These are phyloP conservation scores for Limanda limanda DNA, from an alignment of 2,113 vertebrate genomes.

Conservation along the genomic window DNA sequence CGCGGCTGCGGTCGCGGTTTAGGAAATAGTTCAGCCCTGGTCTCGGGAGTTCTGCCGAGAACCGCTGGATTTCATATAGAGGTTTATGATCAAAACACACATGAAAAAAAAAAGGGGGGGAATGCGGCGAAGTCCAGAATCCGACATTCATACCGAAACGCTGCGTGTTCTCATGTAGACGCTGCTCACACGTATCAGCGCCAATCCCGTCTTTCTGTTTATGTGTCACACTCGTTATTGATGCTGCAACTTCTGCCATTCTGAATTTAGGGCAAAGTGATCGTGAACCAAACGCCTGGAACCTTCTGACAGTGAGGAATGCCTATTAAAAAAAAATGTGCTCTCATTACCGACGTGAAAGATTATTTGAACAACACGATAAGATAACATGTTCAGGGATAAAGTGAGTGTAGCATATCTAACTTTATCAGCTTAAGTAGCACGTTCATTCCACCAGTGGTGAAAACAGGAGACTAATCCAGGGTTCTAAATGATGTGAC, in stretches of 20 bases:
- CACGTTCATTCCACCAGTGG: constrained; percentile 49
- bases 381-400: constrained; percentile 60
- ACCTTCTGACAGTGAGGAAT: background rate
- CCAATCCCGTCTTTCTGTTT: constrained; percentile 36
- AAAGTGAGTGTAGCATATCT: constrained; percentile 48
- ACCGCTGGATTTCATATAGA: constrained; percentile 65
- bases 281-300: background rate
- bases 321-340: constrained; percentile 39
- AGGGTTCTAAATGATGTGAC: constrained; percentile 64
- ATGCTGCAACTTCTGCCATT: constrained; percentile 15
- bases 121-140: constrained; percentile 49
- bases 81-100: constrained; percentile 73
- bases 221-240: constrained; percentile 8
- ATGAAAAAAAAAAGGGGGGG: constrained; percentile 50
- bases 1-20: constrained; percentile 77
- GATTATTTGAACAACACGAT: constrained; percentile 59
- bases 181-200: constrained; percentile 23
- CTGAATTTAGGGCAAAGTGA: background rate
- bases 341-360: constrained; percentile 35
- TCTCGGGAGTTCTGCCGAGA: constrained; percentile 69
- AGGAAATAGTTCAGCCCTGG: constrained; percentile 77
- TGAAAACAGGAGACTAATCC: constrained; percentile 66
- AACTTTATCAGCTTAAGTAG: constrained; percentile 65
- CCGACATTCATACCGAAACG: constrained; percentile 42
- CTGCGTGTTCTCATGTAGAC: constrained; percentile 39